A percentile compares a stretch with the other conserved stretches of the same genome.
Evolutionary conservation across 2,797 vertebrate genomes (phyloP).

Genomic region (Myotis pilosus): DNA sequence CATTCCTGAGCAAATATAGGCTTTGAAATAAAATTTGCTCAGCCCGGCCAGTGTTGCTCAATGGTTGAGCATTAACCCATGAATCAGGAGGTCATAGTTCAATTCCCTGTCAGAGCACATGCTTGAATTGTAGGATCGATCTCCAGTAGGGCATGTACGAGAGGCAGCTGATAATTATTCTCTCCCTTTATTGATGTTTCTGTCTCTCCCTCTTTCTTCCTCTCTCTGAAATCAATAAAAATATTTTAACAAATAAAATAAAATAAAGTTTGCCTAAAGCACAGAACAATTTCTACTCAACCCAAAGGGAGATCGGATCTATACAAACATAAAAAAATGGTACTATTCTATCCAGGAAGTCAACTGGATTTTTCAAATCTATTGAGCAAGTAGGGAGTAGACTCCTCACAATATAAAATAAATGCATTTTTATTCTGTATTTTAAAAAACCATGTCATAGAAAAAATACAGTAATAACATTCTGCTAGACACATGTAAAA

Average conservation of each 20-base stretch:
- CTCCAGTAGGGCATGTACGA: no score
- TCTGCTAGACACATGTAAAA: background rate
- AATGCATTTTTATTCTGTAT: background rate
- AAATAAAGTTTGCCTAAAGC: background rate
- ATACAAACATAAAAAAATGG: background rate
- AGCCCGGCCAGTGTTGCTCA: no score
- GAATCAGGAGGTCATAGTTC: no score
- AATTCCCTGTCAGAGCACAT: no score
- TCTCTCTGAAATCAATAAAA: no score
- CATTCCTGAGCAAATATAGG: background rate
- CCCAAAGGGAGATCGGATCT: background rate
- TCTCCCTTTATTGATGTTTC: no score
- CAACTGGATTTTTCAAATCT: background rate
- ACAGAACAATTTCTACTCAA: background rate
- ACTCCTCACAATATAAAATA: background rate
- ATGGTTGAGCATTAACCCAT: no score
- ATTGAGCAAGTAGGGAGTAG: background rate
- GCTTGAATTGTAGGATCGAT: no score
- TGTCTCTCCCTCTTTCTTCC: no score
- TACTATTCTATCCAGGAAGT: background rate
- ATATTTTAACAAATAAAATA: background rate
- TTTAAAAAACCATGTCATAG: background rate
- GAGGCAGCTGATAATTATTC: no score
- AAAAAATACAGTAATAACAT: background rate
- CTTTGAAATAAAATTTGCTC: constrained; percentile 7